Percentiles rank a stretch among this genome's conserved stretches.
phyloP scores from a whole-genome alignment of 2,797 vertebrate species.

The Gymnoscopelus microlampas region DNA sequence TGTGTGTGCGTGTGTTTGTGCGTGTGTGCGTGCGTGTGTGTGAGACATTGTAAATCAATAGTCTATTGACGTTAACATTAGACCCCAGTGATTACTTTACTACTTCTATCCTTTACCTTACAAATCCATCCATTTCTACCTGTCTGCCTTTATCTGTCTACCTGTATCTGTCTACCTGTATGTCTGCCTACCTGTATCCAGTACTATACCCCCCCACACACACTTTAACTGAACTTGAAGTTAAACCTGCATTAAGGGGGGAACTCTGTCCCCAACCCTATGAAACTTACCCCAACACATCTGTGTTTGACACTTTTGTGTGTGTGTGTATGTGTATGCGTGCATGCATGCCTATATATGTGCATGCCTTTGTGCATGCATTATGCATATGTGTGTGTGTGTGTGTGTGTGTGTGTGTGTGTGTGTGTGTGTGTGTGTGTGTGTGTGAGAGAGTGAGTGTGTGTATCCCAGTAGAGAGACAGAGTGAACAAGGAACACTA shows the following conservation, averaged over 20 bases:
- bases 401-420: not conserved
- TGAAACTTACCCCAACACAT: too few relatives aligned
- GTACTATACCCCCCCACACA: too few relatives aligned
- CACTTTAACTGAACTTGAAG: too few relatives aligned
- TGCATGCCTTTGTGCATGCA: too few relatives aligned
- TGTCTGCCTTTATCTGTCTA: not conserved
- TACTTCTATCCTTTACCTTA: conserved; percentile 20
- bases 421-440: not conserved
- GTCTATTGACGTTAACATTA: conserved; percentile 62
- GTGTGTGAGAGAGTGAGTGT: conserved; percentile 27
- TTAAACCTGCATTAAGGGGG: too few relatives aligned
- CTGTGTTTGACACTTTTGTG: too few relatives aligned
- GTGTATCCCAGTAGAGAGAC: conserved; percentile 10
- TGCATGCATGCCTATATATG: too few relatives aligned
- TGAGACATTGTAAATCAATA: conserved; percentile 70
- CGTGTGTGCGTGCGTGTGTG: conserved; percentile 14
- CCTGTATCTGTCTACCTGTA: conserved; percentile 12
- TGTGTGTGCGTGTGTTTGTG: conserved; percentile 19
- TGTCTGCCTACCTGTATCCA: conserved; percentile 12
- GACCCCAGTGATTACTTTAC: conserved; percentile 63
- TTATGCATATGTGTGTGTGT: too few relatives aligned
- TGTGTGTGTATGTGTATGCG: too few relatives aligned
- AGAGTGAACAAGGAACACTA: conserved; percentile 65
- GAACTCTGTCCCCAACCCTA: too few relatives aligned
- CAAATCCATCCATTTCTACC: conserved; percentile 23